Evolutionary conservation across 2,888 invertebrate species (phyloP), one percentile per base, ranked within the genome.

Genomic region (Osmoderma eremita): DNA sequence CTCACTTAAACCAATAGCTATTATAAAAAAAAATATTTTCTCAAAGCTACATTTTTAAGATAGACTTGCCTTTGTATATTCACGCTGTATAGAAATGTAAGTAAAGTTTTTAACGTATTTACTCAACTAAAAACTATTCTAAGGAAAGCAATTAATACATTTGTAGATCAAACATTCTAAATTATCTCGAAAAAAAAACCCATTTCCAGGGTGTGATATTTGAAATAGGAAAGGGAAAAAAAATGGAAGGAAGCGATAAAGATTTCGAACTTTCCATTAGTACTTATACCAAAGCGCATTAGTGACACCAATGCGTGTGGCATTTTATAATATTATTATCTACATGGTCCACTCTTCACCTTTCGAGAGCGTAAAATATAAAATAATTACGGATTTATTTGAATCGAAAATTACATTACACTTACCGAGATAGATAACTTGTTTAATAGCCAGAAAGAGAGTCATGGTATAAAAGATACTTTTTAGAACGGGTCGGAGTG

Each of bases 231-330:
- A 42, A 42, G 15, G 41, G 15, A 58, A 30, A 51, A 15, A 42
- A 42, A 24, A 58, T 2, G 45, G 17, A 53, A 58, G 42, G 39
- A 42, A 17, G 20, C 30, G 58, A 58, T 58, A 58, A 58, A 58
- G 58, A 58, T 17, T 58, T 58, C 39, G 45, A 58, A 58, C 58
- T 58, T 58, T 58, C 58, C 58, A 58, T 58, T 58, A 58, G 58
- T 22, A 24, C 24, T 20, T 17, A 48, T 20, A 20, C 17, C 18
- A 8, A n/a, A 15, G 13, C 24, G 24, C 50, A 36, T 56, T 65
- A 58, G 49, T 58, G 58, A 58, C 65, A 65, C 50, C 15, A 38
- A 58, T 65, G 65, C 58, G 65, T 65, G 65, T 65, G 65, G 65
- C 50, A 65, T 65, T 65, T 65, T 65, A 58, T 65, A 65, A 30